Evolutionary conservation across 2,113 vertebrate species (phyloP).

Genomic region (Plecturocebus donacophilus): DNA sequence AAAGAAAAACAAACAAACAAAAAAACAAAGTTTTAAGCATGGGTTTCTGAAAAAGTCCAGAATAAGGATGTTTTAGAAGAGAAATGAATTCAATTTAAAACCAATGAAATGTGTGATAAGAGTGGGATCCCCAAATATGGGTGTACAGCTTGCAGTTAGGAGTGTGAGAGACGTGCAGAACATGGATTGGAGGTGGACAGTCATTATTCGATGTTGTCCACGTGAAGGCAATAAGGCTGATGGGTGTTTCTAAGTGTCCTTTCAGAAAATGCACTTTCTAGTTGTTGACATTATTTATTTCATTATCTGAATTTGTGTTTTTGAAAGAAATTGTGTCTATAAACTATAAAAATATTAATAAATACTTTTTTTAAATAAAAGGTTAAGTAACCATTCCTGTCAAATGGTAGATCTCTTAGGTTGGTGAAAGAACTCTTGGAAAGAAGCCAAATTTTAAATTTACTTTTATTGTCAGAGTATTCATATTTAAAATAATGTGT

Average conservation of each 20-base stretch:
- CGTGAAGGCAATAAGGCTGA: background rate
- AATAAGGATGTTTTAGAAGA: background rate
- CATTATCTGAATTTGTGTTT: background rate
- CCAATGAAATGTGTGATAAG: background rate
- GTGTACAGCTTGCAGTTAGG: background rate
- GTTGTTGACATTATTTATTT: background rate
- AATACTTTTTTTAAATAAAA: background rate
- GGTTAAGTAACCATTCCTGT: background rate
- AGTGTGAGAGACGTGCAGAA: background rate
- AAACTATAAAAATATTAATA: background rate
- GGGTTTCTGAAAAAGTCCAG: background rate
- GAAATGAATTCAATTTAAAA: slow-evolving; percentile 24
- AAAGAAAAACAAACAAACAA: no score
- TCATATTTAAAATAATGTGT: background rate
- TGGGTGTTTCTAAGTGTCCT: background rate
- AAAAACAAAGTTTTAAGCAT: background rate
- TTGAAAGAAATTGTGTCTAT: background rate
- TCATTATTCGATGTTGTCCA: background rate
- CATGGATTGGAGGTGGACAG: no score
- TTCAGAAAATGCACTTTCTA: background rate
- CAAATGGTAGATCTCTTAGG: background rate
- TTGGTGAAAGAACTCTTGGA: background rate
- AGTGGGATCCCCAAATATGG: background rate
- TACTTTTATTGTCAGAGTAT: background rate
- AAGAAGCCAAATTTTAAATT: background rate